Conservation (phyloP, 1,140 invertebrate genomes). For the Scylla paramamosain region DNA sequence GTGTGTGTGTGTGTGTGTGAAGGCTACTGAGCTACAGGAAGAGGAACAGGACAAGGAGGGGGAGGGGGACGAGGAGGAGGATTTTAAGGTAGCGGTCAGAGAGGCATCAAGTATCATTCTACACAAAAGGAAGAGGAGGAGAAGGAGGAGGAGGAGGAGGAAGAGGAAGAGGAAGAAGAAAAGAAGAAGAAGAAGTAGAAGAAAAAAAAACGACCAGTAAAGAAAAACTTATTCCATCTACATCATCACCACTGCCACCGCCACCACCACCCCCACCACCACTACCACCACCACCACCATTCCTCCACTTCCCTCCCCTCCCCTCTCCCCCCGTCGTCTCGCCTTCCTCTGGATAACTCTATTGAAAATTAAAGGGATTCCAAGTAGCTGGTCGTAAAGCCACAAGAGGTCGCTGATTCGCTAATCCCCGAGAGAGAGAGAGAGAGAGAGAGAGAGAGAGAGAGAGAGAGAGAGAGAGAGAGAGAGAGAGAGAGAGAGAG, state of each 20-base stretch:
- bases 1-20: too few species aligned
- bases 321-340: not conserved
- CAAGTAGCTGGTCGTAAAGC: not conserved
- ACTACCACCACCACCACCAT: not conserved
- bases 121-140: too few species aligned
- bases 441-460: slow-evolving; percentile 20
- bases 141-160: too few species aligned
- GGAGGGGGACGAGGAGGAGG: not conserved
- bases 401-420: not conserved
- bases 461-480: slow-evolving; percentile 18
- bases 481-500: not conserved
- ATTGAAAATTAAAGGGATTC: slow-evolving; percentile 1
- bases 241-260: too few species aligned
- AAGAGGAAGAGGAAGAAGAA: not conserved
- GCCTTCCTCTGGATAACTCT: not conserved
- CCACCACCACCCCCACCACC: not conserved
- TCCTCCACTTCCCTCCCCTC: not conserved
- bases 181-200: not conserved
- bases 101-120: not conserved
- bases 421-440: slow-evolving; percentile 16
- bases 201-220: too few species aligned
- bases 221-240: too few species aligned
- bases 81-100: not conserved
- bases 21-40: not conserved
- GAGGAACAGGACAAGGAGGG: not conserved